phyloP scores from a whole-genome alignment of 2,797 vertebrate genomes.

The Mormyrops boulengeri region DNA sequence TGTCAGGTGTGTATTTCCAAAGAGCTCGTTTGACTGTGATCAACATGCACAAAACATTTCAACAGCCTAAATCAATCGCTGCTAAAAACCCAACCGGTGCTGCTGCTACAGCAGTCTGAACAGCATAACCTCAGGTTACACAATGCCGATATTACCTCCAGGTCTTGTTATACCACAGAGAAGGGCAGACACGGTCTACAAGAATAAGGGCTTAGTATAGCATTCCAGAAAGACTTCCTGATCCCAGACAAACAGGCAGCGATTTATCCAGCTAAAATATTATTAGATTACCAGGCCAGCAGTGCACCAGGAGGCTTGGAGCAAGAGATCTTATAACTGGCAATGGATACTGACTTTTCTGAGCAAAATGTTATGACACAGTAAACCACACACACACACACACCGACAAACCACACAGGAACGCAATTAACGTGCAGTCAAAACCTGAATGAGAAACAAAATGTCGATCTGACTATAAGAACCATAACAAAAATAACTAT shows the following conservation, averaged over 20 bases:
- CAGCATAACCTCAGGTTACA: neutral
- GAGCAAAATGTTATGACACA: neutral
- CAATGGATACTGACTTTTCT: neutral
- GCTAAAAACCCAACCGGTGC: neutral
- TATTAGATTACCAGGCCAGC: slow-evolving; percentile 4
- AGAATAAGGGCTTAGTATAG: neutral
- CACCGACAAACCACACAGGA: neutral
- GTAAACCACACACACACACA: neutral
- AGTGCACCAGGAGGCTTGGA: neutral
- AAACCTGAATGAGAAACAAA: neutral
- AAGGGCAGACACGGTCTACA: neutral
- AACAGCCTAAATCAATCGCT: neutral
- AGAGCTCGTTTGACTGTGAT: neutral
- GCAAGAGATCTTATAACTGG: neutral
- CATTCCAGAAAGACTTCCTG: neutral
- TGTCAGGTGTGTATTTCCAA: neutral
- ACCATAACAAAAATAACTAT: neutral
- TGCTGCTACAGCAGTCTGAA: neutral
- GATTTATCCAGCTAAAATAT: neutral
- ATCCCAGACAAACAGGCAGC: neutral
- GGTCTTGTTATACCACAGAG: neutral
- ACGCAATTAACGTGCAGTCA: neutral
- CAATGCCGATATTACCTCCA: neutral
- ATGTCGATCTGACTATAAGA: neutral
- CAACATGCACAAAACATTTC: neutral